Evolutionary conservation across 2,888 invertebrate species (phyloP).

Genomic region (Paralinhomoeus sp.): DNA sequence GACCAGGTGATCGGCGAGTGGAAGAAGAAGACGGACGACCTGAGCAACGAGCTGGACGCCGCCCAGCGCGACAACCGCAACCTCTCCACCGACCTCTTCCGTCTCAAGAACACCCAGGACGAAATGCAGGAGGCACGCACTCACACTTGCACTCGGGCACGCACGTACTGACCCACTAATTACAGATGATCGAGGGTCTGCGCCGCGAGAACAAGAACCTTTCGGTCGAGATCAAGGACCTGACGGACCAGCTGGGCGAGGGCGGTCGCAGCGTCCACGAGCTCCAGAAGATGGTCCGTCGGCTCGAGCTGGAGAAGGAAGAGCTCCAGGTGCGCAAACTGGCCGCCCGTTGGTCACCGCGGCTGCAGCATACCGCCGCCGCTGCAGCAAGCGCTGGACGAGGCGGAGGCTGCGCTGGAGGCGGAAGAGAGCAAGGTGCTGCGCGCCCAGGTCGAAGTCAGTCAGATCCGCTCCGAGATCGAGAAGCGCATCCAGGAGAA

Average conservation of each 20-base stretch:
- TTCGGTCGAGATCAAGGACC: constrained; percentile 89
- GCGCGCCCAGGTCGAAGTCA: constrained; percentile 82
- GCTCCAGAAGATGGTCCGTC: constrained; percentile 92
- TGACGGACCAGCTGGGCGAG: constrained; percentile 96
- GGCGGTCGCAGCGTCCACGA: constrained; percentile 98
- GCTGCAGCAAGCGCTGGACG: constrained; percentile 51
- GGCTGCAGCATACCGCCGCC: not conserved
- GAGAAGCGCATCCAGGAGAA: constrained; percentile 97
- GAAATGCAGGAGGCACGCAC: constrained; percentile 14
- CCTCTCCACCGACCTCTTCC: constrained; percentile 97
- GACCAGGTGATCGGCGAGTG: constrained; percentile 99
- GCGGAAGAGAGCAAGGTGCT: constrained; percentile 84
- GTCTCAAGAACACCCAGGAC: constrained; percentile 49
- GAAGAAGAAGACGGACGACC: constrained; percentile 93
- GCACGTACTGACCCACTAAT: no score
- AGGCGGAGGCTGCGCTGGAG: constrained; percentile 91
- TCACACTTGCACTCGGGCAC: no score
- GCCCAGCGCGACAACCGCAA: constrained; percentile 98
- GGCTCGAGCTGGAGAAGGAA: constrained; percentile 96
- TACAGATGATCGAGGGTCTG: constrained; percentile 38
- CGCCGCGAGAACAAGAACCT: constrained; percentile 99
- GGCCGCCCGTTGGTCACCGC: not conserved
- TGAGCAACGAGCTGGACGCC: constrained; percentile 86
- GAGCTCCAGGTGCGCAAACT: constrained; percentile 59
- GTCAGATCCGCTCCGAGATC: constrained; percentile 85